These are phyloP conservation scores for Thera britannica DNA, from an alignment of 2,888 invertebrate species.

Conservation along the genomic window DNA sequence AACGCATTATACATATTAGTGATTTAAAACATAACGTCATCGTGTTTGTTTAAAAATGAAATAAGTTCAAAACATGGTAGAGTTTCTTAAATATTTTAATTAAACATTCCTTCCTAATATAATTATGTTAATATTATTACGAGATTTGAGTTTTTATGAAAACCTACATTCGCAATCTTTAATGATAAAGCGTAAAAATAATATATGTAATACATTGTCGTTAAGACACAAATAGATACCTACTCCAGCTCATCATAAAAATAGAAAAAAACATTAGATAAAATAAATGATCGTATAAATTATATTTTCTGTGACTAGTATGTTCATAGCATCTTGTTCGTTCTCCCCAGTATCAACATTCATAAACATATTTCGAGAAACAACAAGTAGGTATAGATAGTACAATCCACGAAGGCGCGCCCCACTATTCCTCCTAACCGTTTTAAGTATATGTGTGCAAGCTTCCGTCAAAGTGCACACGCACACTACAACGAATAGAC, in stretches of 20 bases:
- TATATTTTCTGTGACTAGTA: slow-evolving; percentile 15
- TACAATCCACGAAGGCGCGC: too few species aligned
- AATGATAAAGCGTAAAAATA: neutral
- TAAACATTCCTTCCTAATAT: neutral
- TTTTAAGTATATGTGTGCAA: too few species aligned
- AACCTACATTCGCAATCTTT: neutral
- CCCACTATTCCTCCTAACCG: too few species aligned
- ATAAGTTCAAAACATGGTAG: neutral
- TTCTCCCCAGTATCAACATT: too few species aligned
- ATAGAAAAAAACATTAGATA: neutral
- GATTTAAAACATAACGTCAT: too few species aligned
- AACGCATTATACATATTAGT: neutral
- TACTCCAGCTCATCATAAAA: too few species aligned
- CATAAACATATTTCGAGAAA: too few species aligned
- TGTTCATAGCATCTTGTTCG: neutral
- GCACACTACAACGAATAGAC: too few species aligned
- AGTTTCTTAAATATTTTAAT: neutral
- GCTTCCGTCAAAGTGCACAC: too few species aligned
- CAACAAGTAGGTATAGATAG: too few species aligned
- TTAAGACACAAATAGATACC: neutral
- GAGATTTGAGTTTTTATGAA: neutral
- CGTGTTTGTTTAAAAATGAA: too few species aligned
- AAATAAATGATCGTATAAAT: neutral
- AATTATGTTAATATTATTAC: neutral
- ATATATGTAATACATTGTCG: neutral